Conservation (phyloP, 2,797 vertebrate species). For the Glossophaga mutica region DNA sequence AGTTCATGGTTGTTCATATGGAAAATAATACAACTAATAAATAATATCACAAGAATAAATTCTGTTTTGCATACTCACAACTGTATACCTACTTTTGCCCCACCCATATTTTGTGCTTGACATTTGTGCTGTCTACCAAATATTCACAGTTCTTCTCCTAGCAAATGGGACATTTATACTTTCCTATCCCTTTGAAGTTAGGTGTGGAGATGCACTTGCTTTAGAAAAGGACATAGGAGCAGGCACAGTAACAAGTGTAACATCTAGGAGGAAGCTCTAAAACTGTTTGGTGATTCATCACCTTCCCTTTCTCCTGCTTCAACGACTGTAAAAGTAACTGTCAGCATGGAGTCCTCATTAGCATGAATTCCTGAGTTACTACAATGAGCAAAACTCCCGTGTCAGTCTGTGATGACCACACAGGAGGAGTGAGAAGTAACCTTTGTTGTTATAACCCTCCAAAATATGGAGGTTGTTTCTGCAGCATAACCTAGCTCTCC, state of each 20-base stretch:
- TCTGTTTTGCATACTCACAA: not conserved
- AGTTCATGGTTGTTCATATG: not conserved
- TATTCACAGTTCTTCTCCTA: not conserved
- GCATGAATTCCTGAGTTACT: not conserved
- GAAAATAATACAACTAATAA: not conserved
- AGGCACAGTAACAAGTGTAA: not conserved
- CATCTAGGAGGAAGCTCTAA: not conserved
- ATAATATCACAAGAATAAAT: not conserved
- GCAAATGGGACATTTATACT: not conserved
- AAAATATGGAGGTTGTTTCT: not conserved
- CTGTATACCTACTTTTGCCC: not conserved
- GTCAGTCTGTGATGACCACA: not conserved
- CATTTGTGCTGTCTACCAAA: not conserved
- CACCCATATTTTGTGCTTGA: not conserved
- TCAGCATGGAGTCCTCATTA: too few species aligned
- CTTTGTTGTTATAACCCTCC: not conserved
- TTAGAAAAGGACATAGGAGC: not conserved
- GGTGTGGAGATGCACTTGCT: not conserved
- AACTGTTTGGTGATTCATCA: not conserved
- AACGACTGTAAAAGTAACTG: not conserved
- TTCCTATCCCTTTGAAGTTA: not conserved
- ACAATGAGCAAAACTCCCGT: not conserved
- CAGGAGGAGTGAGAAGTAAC: not conserved
- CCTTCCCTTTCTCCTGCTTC: not conserved
- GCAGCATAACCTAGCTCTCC: not conserved